Conservation (phyloP, 2,888 invertebrate genomes). For the Macrostomum cliftonense region DNA sequence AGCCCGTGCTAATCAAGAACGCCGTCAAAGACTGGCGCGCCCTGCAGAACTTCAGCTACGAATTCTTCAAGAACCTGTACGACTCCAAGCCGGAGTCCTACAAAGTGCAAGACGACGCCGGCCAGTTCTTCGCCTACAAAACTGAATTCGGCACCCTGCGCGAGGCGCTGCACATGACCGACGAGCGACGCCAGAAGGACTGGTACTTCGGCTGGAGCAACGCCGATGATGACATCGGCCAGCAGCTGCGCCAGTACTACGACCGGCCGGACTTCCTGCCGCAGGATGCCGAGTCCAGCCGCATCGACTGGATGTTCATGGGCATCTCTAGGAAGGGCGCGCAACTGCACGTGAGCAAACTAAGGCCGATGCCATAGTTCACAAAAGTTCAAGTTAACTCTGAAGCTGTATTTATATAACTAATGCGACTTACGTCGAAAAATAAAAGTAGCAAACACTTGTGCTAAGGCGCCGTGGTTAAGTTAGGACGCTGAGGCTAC, state of each 20-base stretch:
- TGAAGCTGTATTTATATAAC: no score
- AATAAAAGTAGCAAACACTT: no score
- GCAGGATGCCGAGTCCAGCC: constrained; percentile 65
- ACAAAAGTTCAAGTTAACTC: no score
- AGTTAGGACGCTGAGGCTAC: no score
- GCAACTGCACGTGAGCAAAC: constrained; percentile 56
- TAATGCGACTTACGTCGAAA: no score
- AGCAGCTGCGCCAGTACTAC: constrained; percentile 56
- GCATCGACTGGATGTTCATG: constrained; percentile 73
- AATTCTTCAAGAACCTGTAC: constrained; percentile 26
- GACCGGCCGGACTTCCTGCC: constrained; percentile 65
- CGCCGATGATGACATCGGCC: constrained; percentile 60
- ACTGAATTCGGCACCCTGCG: constrained; percentile 55
- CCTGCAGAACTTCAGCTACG: constrained; percentile 35
- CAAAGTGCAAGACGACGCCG: constrained; percentile 56
- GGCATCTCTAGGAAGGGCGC: constrained; percentile 67
- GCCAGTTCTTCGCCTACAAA: constrained; percentile 68
- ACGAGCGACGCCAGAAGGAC: constrained; percentile 48
- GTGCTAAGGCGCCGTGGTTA: no score
- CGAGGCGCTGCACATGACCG: constrained; percentile 59
- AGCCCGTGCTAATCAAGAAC: constrained; percentile 58
- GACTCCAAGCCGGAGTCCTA: constrained; percentile 44
- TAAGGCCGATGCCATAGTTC: no score
- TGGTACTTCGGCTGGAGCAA: constrained; percentile 85
- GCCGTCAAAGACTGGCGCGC: constrained; percentile 62